A percentile compares a stretch with the other conserved stretches of the same genome.
Conservation (phyloP, 2,888 invertebrate genomes). For the Perizoma affinitatum region DNA sequence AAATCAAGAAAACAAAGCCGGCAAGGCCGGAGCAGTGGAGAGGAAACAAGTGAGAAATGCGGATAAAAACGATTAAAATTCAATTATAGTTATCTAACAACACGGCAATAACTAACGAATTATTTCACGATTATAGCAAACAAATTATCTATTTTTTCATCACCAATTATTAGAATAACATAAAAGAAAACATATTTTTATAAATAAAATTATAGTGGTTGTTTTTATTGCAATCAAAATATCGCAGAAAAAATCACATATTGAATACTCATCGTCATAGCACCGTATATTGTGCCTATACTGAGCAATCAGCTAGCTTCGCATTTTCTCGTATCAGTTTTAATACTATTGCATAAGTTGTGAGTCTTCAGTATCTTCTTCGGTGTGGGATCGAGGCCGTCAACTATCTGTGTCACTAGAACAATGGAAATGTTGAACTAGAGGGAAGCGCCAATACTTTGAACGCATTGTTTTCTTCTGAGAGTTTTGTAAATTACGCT, state of each 20-base stretch:
- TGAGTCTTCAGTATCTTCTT: conserved; percentile 40
- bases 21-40: background rate
- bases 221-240: background rate
- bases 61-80: conserved; percentile 35
- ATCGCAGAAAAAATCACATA: conserved; percentile 17
- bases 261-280: conserved; percentile 30
- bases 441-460: conserved; percentile 37
- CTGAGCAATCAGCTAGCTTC: conserved; percentile 37
- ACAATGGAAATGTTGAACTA: conserved; percentile 49
- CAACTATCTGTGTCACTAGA: conserved; percentile 66
- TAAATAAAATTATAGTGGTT: background rate
- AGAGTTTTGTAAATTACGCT: conserved; percentile 14
- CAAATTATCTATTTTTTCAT: conserved; percentile 36
- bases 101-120: conserved; percentile 39
- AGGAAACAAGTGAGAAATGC: conserved; percentile 27
- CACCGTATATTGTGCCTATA: conserved; percentile 49
- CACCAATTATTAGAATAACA: conserved; percentile 35
- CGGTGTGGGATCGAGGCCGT: conserved; percentile 71
- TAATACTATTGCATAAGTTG: conserved; percentile 65
- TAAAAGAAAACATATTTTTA: conserved; percentile 23
- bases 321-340: conserved; percentile 44
- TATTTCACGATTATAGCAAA: conserved; percentile 33
- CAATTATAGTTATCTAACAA: conserved; percentile 49
- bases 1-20: background rate
- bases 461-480: conserved; percentile 32